Evolutionary conservation across 1,140 invertebrate genomes (phyloP), one percentile per base, ranked within the genome.

Genomic region (Camponotus vicinus): DNA sequence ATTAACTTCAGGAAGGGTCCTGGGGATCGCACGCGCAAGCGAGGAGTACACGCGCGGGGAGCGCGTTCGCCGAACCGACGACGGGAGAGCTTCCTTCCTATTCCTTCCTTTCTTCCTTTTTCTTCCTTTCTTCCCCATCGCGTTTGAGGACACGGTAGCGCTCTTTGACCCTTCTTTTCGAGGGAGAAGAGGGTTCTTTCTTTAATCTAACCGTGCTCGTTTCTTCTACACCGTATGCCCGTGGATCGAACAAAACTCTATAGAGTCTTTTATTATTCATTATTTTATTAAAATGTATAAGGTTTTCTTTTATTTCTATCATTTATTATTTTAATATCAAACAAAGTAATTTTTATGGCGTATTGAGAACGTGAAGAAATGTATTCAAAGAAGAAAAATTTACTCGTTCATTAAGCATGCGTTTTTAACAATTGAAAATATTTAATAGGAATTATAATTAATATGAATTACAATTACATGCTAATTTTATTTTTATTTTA

Each of bases 1-100:
- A 90, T 90, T 90, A 90, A 86, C 70, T 89, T 89, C 88, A 77
- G 84, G 86, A 89, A 89, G 84, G 88, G 88, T 89, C 87, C 77
- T 89, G 86, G 76, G 49, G 49, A 13, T 52, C 77, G 83, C 85
- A 75, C 64, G 69, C 75, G 85, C 66, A 49, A 78, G 37, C 64
- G 32, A 66, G 66, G 49, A 61, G 11, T 70, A 52, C 63, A 49
- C 78, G 42, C 70, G 42, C 45, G 34, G 55, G 69, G 69, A 83
- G 18, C 37, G 52, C 66, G 67, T 80, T 80, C 80, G 80, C 70
- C 63, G 59, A 78, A 85, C 34, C 63, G 34, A 78, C 27, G 4
- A 52, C 61, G 34, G 15, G 45, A 78, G 32, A 78, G n/a, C 49
- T 75, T 75, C 61, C 55, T 79, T 61, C 61, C 21, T 73, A 66